Base-by-base conservation (phyloP, 2,797 vertebrate genomes). In the Ciconia nigra region DNA sequence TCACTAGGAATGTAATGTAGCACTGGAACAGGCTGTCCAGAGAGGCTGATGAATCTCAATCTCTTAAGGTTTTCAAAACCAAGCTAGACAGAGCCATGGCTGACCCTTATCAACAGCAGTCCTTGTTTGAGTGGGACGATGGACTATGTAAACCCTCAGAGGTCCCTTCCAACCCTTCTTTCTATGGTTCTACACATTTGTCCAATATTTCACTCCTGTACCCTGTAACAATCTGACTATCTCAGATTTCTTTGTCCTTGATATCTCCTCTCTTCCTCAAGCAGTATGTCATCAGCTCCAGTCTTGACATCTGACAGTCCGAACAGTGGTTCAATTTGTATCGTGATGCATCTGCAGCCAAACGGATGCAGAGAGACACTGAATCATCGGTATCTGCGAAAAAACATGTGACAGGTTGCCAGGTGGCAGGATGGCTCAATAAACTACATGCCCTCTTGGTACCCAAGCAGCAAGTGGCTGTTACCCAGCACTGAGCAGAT, bases 131-230 rank as follows among this genome's bases (percentile, higher is more conserved):
- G 39, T 16, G 11, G 69, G 77, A 87, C 24, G 22, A 74, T 24
- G 54, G 58, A 57, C 69, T 71, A 24, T 0, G 1, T 21, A 79
- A 93, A 76, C 31, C 42, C 78, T 87, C 21, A 76, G 66, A 76
- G n/a, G 29, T 76, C 41, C 31, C 39, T 82, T 87, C 72, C 62
- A 52, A 44, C 4, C 5, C 39, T 72, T 87, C 46, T 46, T 82
- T 65, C 70, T 87, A 22, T 15, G 35, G 87, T 66, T 88, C 51
- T 74, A 51, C 14, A 67, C 51, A 41, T 90, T 44, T 87, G 55
- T 73, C 62, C 35, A 69, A 19, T 78, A 92, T 91, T 88, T 87
- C 67, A 71, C 13, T 87, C 72, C 47, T 58, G 39, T 55, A 58
- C 20, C 14, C 47, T 82, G 41, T 63, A 89, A 80, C 47, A 71